Evolutionary conservation across 2,113 vertebrate species (phyloP).

Genomic region (Rhea pennata): DNA sequence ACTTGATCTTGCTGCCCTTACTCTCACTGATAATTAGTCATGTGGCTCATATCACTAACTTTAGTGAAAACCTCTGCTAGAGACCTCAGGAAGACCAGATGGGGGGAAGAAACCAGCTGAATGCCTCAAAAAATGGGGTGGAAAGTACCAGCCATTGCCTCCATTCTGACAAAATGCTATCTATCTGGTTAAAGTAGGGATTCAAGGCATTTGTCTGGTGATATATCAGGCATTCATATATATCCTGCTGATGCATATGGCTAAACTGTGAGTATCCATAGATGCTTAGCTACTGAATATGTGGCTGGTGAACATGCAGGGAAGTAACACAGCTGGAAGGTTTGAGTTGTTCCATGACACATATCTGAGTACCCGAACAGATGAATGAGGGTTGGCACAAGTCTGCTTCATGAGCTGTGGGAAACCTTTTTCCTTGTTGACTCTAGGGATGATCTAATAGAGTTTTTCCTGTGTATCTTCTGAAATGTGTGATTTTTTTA

Average conservation of each 20-base stretch:
- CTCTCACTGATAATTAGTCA: neutral
- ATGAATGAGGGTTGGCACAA: neutral
- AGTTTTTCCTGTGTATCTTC: neutral
- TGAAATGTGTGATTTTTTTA: neutral
- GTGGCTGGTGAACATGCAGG: neutral
- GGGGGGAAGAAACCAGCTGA: neutral
- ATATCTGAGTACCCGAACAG: neutral
- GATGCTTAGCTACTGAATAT: neutral
- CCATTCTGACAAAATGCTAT: neutral
- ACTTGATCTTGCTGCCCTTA: neutral
- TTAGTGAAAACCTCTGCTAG: neutral
- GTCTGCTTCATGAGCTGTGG: neutral
- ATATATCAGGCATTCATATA: neutral
- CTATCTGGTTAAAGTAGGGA: neutral
- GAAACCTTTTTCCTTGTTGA: neutral
- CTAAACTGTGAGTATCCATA: neutral
- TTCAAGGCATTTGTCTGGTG: neutral
- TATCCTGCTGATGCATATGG: neutral
- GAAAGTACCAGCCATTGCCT: neutral
- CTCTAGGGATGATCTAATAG: neutral
- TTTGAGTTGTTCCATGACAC: neutral
- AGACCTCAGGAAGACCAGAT: neutral
- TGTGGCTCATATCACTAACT: neutral
- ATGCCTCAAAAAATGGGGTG: neutral
- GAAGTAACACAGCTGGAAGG: neutral